phyloP scores from a whole-genome alignment of 2,113 vertebrate genomes.

The Orycteropus afer region DNA sequence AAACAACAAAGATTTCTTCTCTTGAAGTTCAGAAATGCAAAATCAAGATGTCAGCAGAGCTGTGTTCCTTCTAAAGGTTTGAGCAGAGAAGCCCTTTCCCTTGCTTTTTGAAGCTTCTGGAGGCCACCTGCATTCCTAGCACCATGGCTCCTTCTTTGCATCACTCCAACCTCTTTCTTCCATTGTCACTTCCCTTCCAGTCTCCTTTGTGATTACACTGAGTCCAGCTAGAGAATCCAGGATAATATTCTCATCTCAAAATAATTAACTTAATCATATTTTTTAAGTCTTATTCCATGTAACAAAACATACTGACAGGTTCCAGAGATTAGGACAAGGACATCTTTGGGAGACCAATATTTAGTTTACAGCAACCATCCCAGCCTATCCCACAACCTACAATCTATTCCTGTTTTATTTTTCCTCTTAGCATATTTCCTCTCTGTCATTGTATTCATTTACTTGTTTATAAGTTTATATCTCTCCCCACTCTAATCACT shows the following conservation, averaged over 20 bases:
- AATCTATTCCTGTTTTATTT: background rate
- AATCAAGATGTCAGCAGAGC: background rate
- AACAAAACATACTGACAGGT: background rate
- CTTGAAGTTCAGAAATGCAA: background rate
- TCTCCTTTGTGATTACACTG: background rate
- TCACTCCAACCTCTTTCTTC: background rate
- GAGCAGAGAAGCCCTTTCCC: background rate
- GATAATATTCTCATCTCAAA: background rate
- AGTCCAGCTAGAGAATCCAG: background rate
- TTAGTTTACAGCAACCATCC: background rate
- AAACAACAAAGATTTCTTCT: background rate
- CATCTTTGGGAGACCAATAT: too few relatives aligned
- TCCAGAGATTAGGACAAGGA: background rate
- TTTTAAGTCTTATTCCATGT: background rate
- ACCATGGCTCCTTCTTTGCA: background rate
- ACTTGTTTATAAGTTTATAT: background rate
- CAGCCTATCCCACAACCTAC: background rate
- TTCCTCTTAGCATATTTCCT: background rate
- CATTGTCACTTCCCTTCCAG: background rate
- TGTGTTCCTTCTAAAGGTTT: background rate
- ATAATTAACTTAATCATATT: background rate
- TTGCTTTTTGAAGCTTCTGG: background rate
- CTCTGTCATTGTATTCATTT: background rate
- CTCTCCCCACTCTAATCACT: too few relatives aligned
- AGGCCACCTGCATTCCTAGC: too few relatives aligned